Conservation (phyloP, 2,797 vertebrate species). For the Phalloptychus januarius region DNA sequence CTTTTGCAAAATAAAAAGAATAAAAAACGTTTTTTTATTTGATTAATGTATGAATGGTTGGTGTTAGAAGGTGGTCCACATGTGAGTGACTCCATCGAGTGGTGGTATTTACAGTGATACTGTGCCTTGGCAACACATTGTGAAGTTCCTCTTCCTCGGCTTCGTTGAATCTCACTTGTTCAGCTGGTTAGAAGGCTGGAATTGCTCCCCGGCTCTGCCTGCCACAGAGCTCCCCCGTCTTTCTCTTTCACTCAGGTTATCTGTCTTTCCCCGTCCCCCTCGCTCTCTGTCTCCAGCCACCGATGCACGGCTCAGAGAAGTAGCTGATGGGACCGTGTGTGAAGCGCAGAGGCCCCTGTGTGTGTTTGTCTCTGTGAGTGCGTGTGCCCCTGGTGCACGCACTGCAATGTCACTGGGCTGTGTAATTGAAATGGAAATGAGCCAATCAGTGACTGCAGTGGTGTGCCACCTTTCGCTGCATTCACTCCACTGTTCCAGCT, state of each 20-base stretch:
- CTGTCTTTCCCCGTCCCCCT: constrained; percentile 66
- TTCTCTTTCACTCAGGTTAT: constrained; percentile 64
- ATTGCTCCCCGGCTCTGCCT: constrained; percentile 45
- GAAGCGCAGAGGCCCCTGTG: constrained; percentile 1
- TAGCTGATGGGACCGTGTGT: constrained; percentile 83
- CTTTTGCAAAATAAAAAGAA: background rate
- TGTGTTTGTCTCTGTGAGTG: constrained; percentile 35
- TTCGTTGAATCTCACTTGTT: constrained; percentile 52
- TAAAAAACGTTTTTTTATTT: background rate
- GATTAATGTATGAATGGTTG: background rate
- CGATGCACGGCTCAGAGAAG: constrained; percentile 67
- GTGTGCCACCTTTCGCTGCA: constrained; percentile 78
- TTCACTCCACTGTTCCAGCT: constrained; percentile 79
- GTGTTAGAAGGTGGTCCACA: background rate
- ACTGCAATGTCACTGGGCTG: constrained; percentile 84
- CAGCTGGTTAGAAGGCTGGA: constrained; percentile 49
- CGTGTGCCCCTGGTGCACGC: constrained; percentile 39
- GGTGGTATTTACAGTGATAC: constrained; percentile 26
- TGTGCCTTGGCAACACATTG: constrained; percentile 17
- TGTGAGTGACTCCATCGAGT: constrained; percentile 26
- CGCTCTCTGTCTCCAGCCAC: constrained; percentile 64
- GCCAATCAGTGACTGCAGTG: constrained; percentile 83
- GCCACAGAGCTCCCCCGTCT: constrained; percentile 47
- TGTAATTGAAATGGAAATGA: constrained; percentile 93
- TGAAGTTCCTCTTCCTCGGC: constrained; percentile 38